Conservation (phyloP, 2,113 vertebrate species). For the Tragelaphus scriptus region DNA sequence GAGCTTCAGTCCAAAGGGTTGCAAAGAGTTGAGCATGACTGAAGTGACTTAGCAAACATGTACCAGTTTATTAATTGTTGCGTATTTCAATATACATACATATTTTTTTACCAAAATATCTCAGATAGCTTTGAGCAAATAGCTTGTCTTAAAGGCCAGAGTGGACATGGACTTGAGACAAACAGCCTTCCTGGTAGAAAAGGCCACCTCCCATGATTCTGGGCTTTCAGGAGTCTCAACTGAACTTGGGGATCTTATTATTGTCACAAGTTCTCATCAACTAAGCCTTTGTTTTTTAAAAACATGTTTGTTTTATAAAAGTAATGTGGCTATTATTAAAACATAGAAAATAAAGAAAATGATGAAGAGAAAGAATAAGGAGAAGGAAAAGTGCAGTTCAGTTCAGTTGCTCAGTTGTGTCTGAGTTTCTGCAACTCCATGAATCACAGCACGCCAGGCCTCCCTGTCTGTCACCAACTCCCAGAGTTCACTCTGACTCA, state of each 20-base stretch:
- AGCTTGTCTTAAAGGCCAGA: not conserved
- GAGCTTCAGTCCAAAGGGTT: not conserved
- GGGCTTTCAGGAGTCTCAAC: not conserved
- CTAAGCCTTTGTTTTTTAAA: not conserved
- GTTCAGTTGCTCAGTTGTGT: no score
- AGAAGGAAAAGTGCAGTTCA: not conserved
- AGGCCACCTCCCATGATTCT: not conserved
- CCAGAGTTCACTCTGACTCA: no score
- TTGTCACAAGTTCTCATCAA: not conserved
- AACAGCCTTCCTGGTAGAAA: not conserved
- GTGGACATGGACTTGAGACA: not conserved
- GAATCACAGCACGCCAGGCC: no score
- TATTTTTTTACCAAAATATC: not conserved
- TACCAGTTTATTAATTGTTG: not conserved
- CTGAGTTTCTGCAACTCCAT: rapidly evolving
- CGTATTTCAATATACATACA: conserved; percentile 1
- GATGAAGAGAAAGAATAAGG: not conserved
- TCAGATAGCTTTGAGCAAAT: not conserved
- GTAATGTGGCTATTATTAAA: not conserved
- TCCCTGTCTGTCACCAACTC: no score
- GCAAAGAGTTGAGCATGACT: not conserved
- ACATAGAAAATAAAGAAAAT: not conserved
- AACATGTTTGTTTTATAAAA: not conserved
- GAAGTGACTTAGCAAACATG: not conserved
- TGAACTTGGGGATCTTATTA: not conserved